Evolutionary conservation across 2,888 invertebrate genomes (phyloP), one percentile per base, ranked within the genome.

Genomic region (Eulithis testata): DNA sequence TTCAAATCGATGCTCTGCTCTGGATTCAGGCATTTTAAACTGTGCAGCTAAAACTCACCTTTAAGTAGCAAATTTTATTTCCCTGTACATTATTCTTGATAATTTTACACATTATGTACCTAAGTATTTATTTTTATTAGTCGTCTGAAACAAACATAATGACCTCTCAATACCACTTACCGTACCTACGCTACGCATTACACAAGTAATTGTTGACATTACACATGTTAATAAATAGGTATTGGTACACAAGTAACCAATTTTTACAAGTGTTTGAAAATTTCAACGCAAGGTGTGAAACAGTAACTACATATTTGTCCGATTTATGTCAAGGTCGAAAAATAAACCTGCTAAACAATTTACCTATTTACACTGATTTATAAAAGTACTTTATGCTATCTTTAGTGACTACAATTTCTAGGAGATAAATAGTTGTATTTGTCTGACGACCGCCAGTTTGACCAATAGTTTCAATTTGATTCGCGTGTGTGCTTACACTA

Each of bases 281-380:
- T 47, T 47, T 14, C 47, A 47, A 47, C 12, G 21, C 62, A 63
- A 75, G 57, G 69, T 67, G 74, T 73, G 69, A 74, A 76, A 73
- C 70, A 68, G 62, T 61, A 60, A 58, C 66, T 40, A 76, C 75
- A 76, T 73, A 77, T 71, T 73, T 31, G 56, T 56, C 53, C 60
- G 67, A 76, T 74, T 66, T 68, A 73, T 76, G 78, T 74, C 79
- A 75, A 76, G 77, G 76, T 70, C 54, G 40, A 65, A 40, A 52
- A 51, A 11, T 50, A 36, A 11, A 36, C 2, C 31, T 31, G 4
- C 31, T 5, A 31, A 31, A 4, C 6, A 31, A 6, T 31, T 31
- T 31, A 31, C 6, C n/a, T n/a, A n/a, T 31, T 31, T 31, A 31
- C 31, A 31, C 31, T 31, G 6, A 31, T 31, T 4, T 5, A 3